These are phyloP conservation scores for Smittia aterrima DNA, from an alignment of 2,888 invertebrate species.

Conservation along the genomic window DNA sequence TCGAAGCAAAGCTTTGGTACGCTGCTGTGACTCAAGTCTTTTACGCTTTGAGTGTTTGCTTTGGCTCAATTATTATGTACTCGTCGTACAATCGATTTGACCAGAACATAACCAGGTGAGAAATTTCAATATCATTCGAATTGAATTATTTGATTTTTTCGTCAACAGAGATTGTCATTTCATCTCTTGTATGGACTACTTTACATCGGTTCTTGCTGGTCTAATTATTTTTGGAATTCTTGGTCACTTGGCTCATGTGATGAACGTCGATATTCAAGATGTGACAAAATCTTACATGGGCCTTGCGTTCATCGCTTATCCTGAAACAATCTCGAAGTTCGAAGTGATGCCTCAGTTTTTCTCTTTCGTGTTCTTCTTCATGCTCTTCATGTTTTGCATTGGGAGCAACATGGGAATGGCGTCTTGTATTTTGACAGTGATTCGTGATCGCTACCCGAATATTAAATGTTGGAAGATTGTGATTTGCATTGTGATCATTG, in stretches of 20 bases:
- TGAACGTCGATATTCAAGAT: conserved; percentile 54
- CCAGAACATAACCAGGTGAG: conserved; percentile 60
- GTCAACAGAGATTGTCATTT: conserved; percentile 57
- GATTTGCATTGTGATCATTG: conserved; percentile 53
- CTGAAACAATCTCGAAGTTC: conserved; percentile 60
- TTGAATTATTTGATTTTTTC: not conserved
- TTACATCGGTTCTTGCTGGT: conserved; percentile 59
- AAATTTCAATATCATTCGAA: not conserved
- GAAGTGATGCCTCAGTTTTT: conserved; percentile 56
- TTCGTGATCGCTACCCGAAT: conserved; percentile 55
- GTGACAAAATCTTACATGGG: conserved; percentile 59
- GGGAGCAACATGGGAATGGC: conserved; percentile 57
- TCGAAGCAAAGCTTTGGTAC: conserved; percentile 60
- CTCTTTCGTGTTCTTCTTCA: conserved; percentile 59
- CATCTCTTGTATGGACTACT: conserved; percentile 59
- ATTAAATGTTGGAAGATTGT: conserved; percentile 59
- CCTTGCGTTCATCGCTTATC: conserved; percentile 60
- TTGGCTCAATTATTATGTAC: conserved; percentile 63
- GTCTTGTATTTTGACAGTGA: conserved; percentile 55
- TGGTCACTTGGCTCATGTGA: conserved; percentile 58
- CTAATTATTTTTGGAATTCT: conserved; percentile 60
- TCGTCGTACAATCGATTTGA: conserved; percentile 62
- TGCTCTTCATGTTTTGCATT: conserved; percentile 59
- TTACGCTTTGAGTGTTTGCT: conserved; percentile 63
- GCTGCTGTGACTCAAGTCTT: conserved; percentile 65